A percentile compares a stretch with the other conserved stretches of the same genome.
Conservation (phyloP, 2,888 invertebrate species). For the Hedya salicella region DNA sequence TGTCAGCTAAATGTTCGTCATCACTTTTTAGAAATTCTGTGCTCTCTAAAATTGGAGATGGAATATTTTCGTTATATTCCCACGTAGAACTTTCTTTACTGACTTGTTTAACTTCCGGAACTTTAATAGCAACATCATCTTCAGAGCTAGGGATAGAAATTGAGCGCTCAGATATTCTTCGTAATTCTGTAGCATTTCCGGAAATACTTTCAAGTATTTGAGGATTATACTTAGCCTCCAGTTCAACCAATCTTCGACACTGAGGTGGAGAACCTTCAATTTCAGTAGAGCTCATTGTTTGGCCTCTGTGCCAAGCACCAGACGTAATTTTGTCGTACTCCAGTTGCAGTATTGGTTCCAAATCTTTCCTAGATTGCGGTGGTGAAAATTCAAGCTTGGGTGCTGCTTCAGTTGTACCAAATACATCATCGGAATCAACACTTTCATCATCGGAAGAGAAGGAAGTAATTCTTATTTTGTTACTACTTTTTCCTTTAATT, state of each 20-base stretch:
- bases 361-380: constrained; percentile 90
- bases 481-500: constrained; percentile 86
- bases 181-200: constrained; percentile 87
- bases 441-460: constrained; percentile 92
- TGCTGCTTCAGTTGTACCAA: constrained; percentile 90
- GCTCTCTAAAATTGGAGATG: constrained; percentile 86
- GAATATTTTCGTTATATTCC: constrained; percentile 87
- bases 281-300: constrained; percentile 91
- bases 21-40: constrained; percentile 86
- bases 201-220: constrained; percentile 86
- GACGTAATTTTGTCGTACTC: constrained; percentile 89
- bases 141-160: constrained; percentile 91
- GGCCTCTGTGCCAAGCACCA: constrained; percentile 88
- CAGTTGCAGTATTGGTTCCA: constrained; percentile 89
- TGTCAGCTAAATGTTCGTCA: constrained; percentile 83
- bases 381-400: constrained; percentile 90
- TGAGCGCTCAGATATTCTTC: constrained; percentile 89
- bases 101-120: constrained; percentile 78
- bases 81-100: constrained; percentile 85
- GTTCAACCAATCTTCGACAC: constrained; percentile 87
- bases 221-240: constrained; percentile 87
- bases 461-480: constrained; percentile 90
- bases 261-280: constrained; percentile 91
- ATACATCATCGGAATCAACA: constrained; percentile 90
- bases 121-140: constrained; percentile 87